Percentiles rank a stretch among this genome's conserved stretches.
Evolutionary conservation across 2,797 vertebrate species (phyloP).

Genomic region (Hippocampus kuda): DNA sequence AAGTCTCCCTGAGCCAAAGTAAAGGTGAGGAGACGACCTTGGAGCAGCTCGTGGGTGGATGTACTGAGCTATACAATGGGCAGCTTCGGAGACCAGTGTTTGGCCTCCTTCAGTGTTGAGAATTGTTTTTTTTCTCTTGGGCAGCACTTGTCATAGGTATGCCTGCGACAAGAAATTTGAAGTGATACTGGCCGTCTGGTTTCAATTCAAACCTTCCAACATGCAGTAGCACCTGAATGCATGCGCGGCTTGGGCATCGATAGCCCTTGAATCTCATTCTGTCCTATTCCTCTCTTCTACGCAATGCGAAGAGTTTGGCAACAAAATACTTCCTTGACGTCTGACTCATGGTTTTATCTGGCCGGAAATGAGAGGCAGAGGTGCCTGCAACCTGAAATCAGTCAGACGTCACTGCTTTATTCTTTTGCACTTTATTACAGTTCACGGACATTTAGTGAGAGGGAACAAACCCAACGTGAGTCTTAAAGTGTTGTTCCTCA

Average conservation of each 20-base stretch:
- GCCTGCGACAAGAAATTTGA: conserved; percentile 32
- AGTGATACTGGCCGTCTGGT: conserved; percentile 18
- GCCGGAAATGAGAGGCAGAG: conserved; percentile 44
- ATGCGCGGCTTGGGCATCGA: conserved; percentile 23
- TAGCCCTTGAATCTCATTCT: conserved; percentile 35
- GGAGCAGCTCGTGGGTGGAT: conserved; percentile 54
- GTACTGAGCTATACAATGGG: conserved; percentile 44
- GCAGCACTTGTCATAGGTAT: conserved; percentile 20
- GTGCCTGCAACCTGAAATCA: conserved; percentile 49
- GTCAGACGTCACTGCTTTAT: conserved; percentile 11
- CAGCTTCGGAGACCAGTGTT: conserved; percentile 41
- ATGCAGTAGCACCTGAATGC: conserved; percentile 40
- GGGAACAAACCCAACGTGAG: conserved; percentile 7
- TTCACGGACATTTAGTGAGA: conserved; percentile 31
- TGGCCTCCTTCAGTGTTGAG: conserved; percentile 27
- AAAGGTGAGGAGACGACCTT: conserved; percentile 51
- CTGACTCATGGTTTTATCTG: conserved; percentile 54
- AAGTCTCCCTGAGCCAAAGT: conserved; percentile 44
- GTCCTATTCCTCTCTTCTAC: conserved; percentile 31
- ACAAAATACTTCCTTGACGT: conserved; percentile 45
- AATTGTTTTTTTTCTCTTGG: conserved; percentile 9
- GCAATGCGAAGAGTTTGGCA: conserved; percentile 39
- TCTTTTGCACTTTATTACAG: conserved; percentile 24
- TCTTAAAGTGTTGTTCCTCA: conserved; percentile 47
- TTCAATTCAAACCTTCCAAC: conserved; percentile 36